Conservation (phyloP, 2,888 invertebrate genomes). For the Parapristionchus giblindavisi region DNA sequence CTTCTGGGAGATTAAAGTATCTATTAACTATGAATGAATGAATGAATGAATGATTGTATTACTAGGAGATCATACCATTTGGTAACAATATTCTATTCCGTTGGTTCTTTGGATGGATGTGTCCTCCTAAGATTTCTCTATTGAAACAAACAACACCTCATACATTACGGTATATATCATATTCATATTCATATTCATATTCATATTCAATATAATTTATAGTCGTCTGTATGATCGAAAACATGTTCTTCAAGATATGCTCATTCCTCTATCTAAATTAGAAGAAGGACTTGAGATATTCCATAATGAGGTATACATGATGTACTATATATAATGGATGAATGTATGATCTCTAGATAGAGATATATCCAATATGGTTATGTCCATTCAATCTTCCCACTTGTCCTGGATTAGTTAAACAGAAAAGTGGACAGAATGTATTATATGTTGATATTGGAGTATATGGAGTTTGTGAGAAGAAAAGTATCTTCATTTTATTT, state of each 20-base stretch:
- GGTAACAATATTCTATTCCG: constrained; percentile 82
- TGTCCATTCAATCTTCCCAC: constrained; percentile 81
- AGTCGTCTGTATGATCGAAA: constrained; percentile 80
- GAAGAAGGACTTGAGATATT: constrained; percentile 77
- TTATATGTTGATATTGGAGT: constrained; percentile 85
- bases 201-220: constrained; percentile 69
- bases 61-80: constrained; percentile 83
- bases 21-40: background rate
- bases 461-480: constrained; percentile 78
- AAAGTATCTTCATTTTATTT: no score
- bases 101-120: constrained; percentile 81
- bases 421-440: constrained; percentile 72
- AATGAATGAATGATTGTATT: constrained; percentile 30
- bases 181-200: background rate
- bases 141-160: constrained; percentile 74
- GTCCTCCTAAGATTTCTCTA: constrained; percentile 84
- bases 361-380: constrained; percentile 83
- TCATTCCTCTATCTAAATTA: constrained; percentile 79
- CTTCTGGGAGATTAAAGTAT: constrained; percentile 84
- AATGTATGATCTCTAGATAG: constrained; percentile 27
- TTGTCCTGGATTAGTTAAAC: constrained; percentile 80
- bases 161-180: constrained; percentile 42
- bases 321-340: background rate
- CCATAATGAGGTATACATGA: constrained; percentile 75
- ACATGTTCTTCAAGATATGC: constrained; percentile 84